phyloP scores from a whole-genome alignment of 2,797 vertebrate species.

The Phyllotis vaccarum region DNA sequence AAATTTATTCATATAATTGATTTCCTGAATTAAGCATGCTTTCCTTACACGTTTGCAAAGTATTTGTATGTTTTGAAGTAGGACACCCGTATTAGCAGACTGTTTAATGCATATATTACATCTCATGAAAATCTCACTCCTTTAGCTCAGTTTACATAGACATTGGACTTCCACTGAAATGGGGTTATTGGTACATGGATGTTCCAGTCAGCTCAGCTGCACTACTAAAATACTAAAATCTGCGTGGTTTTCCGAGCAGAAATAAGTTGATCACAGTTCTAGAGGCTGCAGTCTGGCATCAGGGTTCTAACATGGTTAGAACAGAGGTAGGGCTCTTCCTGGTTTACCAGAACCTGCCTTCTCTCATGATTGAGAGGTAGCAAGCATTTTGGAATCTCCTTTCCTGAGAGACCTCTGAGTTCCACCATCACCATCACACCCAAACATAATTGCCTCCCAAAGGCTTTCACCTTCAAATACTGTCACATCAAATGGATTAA shows the following conservation, averaged over 20 bases:
- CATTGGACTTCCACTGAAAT: constrained; percentile 44
- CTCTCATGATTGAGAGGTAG: background rate
- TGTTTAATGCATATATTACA: constrained; percentile 28
- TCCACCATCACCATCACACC: background rate
- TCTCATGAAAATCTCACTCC: constrained; percentile 21
- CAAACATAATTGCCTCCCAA: background rate
- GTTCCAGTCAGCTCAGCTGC: background rate
- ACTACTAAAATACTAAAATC: background rate
- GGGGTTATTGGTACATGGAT: background rate
- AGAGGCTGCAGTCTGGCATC: background rate
- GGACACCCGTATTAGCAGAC: background rate
- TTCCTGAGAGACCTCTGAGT: background rate
- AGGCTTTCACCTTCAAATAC: background rate
- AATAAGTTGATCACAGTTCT: background rate
- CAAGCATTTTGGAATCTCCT: background rate
- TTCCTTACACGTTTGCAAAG: background rate
- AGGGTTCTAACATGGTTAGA: background rate
- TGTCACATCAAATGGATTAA: background rate
- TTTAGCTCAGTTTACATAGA: constrained; percentile 11
- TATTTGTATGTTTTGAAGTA: background rate
- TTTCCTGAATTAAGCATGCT: background rate
- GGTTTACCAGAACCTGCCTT: background rate
- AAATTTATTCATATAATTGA: background rate
- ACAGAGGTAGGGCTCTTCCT: background rate
- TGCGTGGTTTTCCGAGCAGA: background rate